Evolutionary conservation across 2,888 invertebrate genomes (phyloP).

Genomic region (Ennomos quercinarius): DNA sequence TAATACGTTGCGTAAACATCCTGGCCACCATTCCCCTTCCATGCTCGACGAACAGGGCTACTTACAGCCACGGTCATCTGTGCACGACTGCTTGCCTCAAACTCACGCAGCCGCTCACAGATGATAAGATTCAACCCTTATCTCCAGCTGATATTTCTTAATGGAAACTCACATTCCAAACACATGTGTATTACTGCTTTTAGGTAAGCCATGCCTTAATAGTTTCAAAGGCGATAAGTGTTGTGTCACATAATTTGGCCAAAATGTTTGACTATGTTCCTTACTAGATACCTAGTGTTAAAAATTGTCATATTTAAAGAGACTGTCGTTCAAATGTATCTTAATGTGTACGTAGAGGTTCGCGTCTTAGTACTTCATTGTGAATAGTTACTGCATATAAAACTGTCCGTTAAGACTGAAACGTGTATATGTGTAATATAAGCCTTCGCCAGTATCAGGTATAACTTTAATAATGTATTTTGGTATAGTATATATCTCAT

Average conservation of each 20-base stretch:
- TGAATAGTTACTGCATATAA: slow-evolving; percentile 47
- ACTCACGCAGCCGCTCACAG: slow-evolving; percentile 79
- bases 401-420: slow-evolving; percentile 75
- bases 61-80: slow-evolving; percentile 81
- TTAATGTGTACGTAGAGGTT: slow-evolving; percentile 58
- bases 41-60: slow-evolving; percentile 83
- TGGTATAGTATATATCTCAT: slow-evolving; percentile 82
- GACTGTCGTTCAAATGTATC: slow-evolving; percentile 67
- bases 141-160: slow-evolving; percentile 74
- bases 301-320: slow-evolving; percentile 58
- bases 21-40: slow-evolving; percentile 73
- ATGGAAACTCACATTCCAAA: slow-evolving; percentile 82
- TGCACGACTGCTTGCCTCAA: slow-evolving; percentile 81
- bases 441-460: slow-evolving; percentile 75
- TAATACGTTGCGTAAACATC: slow-evolving; percentile 77
- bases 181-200: slow-evolving; percentile 76
- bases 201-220: slow-evolving; percentile 75
- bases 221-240: slow-evolving; percentile 68
- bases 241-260: slow-evolving; percentile 65
- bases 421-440: slow-evolving; percentile 61
- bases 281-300: slow-evolving; percentile 52
- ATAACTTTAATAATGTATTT: slow-evolving; percentile 71
- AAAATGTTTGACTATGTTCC: slow-evolving; percentile 62
- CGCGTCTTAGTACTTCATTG: slow-evolving; percentile 61
- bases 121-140: slow-evolving; percentile 75